Evolutionary conservation across 2,797 vertebrate genomes (phyloP).

Genomic region (Argentina silus): DNA sequence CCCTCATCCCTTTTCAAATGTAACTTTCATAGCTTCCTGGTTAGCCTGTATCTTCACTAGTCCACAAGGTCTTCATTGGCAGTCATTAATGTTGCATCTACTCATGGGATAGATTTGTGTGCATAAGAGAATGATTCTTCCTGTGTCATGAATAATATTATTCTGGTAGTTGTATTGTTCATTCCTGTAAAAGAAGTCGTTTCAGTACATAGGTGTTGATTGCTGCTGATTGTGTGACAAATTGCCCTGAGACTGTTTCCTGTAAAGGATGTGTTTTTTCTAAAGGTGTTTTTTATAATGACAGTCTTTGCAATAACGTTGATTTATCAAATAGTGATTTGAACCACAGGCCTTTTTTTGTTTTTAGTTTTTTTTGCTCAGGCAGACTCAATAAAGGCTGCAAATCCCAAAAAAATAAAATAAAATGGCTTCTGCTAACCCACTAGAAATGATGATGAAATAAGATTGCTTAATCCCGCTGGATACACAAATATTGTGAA

Average conservation of each 20-base stretch:
- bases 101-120: neutral
- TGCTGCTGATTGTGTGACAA: neutral
- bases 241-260: neutral
- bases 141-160: neutral
- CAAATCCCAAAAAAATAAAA: neutral
- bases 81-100: conserved; percentile 18
- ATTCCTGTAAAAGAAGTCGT: conserved; percentile 1
- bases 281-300: neutral
- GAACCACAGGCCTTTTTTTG: neutral
- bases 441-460: neutral
- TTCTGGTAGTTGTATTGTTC: conserved; percentile 4
- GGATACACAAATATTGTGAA: no score
- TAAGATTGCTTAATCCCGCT: conserved; percentile 11
- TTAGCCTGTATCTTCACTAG: conserved; percentile 29
- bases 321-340: neutral
- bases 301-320: neutral
- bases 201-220: conserved; percentile 3
- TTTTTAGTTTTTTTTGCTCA: neutral
- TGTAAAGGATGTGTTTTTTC: neutral
- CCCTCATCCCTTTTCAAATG: neutral
- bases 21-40: conserved; percentile 42
- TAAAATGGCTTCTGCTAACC: neutral
- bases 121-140: conserved; percentile 2
- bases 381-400: neutral
- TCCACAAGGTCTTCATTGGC: conserved; percentile 30